Percentiles rank a stretch among this genome's conserved stretches.
phyloP scores from a whole-genome alignment of 2,113 vertebrate genomes.

The Coregonus clupeaformis region DNA sequence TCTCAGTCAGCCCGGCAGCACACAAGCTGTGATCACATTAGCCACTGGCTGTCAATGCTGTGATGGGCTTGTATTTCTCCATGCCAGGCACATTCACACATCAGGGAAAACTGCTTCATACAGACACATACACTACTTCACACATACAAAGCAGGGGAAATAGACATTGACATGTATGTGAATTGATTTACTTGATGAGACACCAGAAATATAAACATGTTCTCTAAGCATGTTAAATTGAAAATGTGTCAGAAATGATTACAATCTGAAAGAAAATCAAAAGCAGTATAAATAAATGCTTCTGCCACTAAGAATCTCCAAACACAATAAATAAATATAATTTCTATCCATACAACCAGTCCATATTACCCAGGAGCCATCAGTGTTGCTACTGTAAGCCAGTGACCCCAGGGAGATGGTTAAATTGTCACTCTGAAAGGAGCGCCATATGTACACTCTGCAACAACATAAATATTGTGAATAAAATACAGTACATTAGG shows the following conservation, averaged over 20 bases:
- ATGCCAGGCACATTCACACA: conserved; percentile 44
- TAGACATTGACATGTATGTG: background rate
- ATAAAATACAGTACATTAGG: no score
- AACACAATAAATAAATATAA: background rate
- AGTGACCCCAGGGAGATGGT: no score
- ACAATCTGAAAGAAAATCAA: background rate
- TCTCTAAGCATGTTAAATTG: background rate
- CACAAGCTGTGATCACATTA: conserved; percentile 48
- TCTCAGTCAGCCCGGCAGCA: conserved; percentile 56
- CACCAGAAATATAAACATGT: background rate
- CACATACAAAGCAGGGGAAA: background rate
- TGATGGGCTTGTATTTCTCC: conserved; percentile 35
- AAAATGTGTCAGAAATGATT: background rate
- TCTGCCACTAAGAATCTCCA: background rate
- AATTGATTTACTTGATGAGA: background rate
- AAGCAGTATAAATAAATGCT: background rate
- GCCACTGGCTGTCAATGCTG: conserved; percentile 33
- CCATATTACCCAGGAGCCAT: no score
- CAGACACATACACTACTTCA: background rate
- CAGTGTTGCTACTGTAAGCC: no score
- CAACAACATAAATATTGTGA: no score
- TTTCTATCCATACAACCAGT: background rate
- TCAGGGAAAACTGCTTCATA: conserved; percentile 13
- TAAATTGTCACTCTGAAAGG: no score
- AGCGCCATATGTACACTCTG: no score